Evolutionary conservation across 2,888 invertebrate genomes (phyloP).

Genomic region (Machimus atricapillus): DNA sequence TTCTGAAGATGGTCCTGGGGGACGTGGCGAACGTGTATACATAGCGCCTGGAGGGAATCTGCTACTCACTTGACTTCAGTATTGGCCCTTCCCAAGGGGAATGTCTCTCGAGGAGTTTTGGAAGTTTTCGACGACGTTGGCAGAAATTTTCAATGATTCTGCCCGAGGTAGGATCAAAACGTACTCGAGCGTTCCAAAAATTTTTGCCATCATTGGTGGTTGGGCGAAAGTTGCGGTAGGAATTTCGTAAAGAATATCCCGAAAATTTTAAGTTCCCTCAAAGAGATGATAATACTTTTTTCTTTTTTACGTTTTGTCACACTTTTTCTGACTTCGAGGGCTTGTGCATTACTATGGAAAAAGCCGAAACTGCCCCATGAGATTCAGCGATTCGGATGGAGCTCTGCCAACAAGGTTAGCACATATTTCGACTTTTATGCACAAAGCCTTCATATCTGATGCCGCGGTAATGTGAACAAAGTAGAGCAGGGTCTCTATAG

Average conservation of each 20-base stretch:
- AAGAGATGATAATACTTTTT: background rate
- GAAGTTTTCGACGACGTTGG: background rate
- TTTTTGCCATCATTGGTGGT: background rate
- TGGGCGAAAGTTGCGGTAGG: background rate
- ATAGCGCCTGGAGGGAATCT: background rate
- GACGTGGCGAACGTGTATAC: background rate
- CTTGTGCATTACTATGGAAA: background rate
- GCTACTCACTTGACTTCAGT: background rate
- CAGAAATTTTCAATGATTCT: slow-evolving; percentile 7
- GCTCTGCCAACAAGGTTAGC: background rate
- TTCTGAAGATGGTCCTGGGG: background rate
- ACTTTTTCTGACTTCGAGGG: background rate
- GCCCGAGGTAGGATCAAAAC: background rate
- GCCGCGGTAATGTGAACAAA: background rate
- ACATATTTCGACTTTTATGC: background rate
- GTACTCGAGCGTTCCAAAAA: background rate
- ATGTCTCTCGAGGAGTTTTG: background rate
- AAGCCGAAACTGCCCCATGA: background rate
- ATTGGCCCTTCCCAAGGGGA: background rate
- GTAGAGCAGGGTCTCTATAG: background rate
- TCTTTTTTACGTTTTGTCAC: background rate
- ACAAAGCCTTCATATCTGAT: background rate
- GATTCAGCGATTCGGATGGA: background rate
- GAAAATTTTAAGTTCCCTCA: background rate
- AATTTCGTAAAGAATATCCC: background rate